Evolutionary conservation across 2,113 vertebrate genomes (phyloP).

Genomic region (Sprattus sprattus): DNA sequence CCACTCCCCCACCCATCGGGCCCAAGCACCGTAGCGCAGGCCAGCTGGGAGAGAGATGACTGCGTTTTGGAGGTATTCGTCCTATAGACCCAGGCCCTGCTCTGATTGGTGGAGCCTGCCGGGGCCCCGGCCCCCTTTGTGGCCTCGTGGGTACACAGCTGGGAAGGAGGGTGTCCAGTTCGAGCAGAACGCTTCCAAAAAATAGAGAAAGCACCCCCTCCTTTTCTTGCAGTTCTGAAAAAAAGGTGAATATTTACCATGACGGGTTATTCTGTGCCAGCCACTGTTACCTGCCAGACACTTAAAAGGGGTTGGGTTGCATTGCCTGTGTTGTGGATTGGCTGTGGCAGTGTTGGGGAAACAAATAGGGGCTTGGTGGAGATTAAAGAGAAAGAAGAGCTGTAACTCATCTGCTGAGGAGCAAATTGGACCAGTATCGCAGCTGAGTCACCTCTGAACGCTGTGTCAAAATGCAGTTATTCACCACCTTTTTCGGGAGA

Average conservation of each 20-base stretch:
- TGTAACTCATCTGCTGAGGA: background rate
- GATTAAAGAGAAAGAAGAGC: background rate
- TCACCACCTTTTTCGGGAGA: background rate
- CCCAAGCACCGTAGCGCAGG: background rate
- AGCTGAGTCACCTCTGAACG: background rate
- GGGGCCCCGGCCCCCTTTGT: conserved; percentile 53
- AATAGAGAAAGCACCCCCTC: conserved; percentile 36
- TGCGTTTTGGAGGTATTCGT: conserved; percentile 66
- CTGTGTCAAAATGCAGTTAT: background rate
- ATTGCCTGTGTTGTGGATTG: background rate
- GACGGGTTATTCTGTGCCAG: background rate
- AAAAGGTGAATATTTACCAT: background rate
- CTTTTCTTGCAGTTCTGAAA: conserved; percentile 31
- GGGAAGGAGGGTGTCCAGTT: conserved; percentile 58
- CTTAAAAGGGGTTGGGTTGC: background rate
- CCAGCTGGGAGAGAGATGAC: conserved; percentile 66
- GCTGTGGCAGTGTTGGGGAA: background rate
- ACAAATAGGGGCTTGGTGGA: background rate
- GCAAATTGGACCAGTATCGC: background rate
- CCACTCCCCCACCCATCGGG: conserved; percentile 11
- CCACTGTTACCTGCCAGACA: background rate
- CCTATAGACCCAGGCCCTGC: conserved; percentile 54
- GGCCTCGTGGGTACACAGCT: conserved; percentile 62
- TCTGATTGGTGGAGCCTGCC: conserved; percentile 50
- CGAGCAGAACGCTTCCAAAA: conserved; percentile 37